phyloP scores from a whole-genome alignment of 2,797 vertebrate species.

The Rhabdophis nuchalis region DNA sequence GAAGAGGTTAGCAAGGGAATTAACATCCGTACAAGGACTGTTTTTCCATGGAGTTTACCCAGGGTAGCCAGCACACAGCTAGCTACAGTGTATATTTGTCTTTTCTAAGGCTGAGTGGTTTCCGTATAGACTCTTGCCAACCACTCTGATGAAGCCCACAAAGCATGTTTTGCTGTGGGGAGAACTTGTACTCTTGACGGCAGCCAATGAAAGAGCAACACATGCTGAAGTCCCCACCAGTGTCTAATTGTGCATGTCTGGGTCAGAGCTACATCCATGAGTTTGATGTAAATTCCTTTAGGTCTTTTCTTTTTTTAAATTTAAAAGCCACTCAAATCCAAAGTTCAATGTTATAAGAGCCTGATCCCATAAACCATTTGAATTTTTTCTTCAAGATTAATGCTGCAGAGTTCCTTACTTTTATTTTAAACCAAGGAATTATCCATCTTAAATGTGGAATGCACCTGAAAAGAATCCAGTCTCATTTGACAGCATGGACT shows the following conservation, averaged over 20 bases:
- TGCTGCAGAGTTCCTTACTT: background rate
- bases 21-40: slow-evolving; percentile 54
- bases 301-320: background rate
- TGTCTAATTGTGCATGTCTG: background rate
- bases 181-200: background rate
- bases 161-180: background rate
- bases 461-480: background rate
- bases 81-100: slow-evolving; percentile 62
- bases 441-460: background rate
- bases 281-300: background rate
- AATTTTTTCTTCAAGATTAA: background rate
- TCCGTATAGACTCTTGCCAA: slow-evolving; percentile 51
- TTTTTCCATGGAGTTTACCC: slow-evolving; percentile 64
- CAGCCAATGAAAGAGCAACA: background rate
- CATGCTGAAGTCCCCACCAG: background rate
- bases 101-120: slow-evolving; percentile 54
- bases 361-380: background rate
- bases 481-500: background rate
- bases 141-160: slow-evolving; percentile 16
- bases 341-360: background rate
- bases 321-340: background rate
- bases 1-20: slow-evolving; percentile 66
- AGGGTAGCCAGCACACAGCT: slow-evolving; percentile 58
- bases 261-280: background rate
- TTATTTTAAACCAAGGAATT: background rate